Conservation (phyloP, 2,888 invertebrate species). For the Timema podura region DNA sequence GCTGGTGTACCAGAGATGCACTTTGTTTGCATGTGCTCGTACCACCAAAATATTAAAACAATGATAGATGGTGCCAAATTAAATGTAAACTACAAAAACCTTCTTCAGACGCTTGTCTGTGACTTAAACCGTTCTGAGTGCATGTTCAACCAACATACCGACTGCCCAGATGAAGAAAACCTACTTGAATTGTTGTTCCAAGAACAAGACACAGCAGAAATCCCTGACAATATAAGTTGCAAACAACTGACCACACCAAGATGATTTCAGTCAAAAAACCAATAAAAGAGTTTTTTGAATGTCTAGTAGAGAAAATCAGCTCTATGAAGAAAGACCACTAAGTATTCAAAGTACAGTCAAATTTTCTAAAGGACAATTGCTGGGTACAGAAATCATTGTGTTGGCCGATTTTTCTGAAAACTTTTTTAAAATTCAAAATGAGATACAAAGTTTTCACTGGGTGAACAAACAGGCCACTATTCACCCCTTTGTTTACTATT, state of each 20-base stretch:
- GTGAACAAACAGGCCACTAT: no score
- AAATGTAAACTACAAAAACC: neutral
- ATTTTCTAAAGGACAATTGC: no score
- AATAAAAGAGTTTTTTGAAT: neutral
- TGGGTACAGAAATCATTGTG: no score
- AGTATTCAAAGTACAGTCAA: neutral
- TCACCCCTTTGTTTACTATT: no score
- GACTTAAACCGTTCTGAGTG: neutral
- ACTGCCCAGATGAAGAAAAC: neutral
- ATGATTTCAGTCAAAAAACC: neutral
- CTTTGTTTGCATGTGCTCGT: neutral
- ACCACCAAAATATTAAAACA: slow-evolving; percentile 3
- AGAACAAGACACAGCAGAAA: neutral
- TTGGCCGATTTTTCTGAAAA: no score
- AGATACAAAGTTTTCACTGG: no score
- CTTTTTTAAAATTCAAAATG: no score
- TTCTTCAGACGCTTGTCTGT: slow-evolving; percentile 4
- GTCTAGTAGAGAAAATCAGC: neutral
- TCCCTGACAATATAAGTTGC: neutral
- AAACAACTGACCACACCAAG: neutral
- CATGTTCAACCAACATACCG: neutral
- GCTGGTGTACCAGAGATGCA: neutral
- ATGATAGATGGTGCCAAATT: slow-evolving; percentile 4
- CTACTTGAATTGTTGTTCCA: neutral
- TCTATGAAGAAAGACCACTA: neutral